These are phyloP conservation scores for Rhyacichthys aspro DNA, from an alignment of 2,797 vertebrate genomes.

Conservation along the genomic window DNA sequence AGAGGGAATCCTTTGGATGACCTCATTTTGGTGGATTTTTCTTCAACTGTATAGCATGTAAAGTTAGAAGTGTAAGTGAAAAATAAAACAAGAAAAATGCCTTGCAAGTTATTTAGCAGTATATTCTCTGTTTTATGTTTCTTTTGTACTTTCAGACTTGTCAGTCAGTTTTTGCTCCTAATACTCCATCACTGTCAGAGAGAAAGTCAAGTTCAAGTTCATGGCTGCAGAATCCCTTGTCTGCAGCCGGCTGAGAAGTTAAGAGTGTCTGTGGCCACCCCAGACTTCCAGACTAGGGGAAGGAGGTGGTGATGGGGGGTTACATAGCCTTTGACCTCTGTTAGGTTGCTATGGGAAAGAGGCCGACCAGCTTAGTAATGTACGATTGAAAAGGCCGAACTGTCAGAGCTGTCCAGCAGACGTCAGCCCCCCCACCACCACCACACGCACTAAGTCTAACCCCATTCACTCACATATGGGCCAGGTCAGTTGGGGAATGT, in stretches of 20 bases:
- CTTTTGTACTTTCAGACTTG: background rate
- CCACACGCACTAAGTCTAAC: constrained; percentile 51
- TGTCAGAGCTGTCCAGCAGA: constrained; percentile 95
- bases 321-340: constrained; percentile 80
- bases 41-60: background rate
- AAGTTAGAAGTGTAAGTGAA: too few relatives aligned
- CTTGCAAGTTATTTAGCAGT: too few relatives aligned
- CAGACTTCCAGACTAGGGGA: constrained; percentile 37
- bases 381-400: constrained; percentile 89
- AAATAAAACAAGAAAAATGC: too few relatives aligned
- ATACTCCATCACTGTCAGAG: constrained; percentile 11
- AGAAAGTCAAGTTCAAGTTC: constrained; percentile 81
- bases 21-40: constrained; percentile 43
- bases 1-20: constrained; percentile 55
- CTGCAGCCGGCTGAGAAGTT: constrained; percentile 47
- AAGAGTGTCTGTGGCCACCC: constrained; percentile 58
- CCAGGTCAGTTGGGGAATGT: constrained; percentile 92
- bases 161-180: background rate
- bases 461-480: constrained; percentile 74
- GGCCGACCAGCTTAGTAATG: constrained; percentile 88
- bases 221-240: constrained; percentile 54
- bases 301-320: constrained; percentile 31
- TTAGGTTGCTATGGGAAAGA: constrained; percentile 93
- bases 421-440: constrained; percentile 77
- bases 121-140: too few relatives aligned